Conservation (phyloP, 2,797 vertebrate species). For the Heliangelus exortis region DNA sequence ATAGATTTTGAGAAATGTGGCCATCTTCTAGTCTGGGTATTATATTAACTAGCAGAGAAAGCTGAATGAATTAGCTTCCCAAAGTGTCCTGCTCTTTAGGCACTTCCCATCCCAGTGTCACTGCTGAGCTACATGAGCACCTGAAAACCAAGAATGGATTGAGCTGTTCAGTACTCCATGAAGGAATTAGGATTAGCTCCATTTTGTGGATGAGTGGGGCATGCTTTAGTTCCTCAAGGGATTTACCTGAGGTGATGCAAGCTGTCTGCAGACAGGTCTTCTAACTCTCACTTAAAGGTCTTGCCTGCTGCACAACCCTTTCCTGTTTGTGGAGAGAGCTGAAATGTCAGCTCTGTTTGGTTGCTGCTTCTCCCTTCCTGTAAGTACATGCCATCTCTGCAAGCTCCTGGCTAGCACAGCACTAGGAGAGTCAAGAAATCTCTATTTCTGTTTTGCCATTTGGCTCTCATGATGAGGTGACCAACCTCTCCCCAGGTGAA, state of each 20-base stretch:
- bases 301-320: background rate
- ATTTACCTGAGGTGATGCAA: slow-evolving; percentile 1
- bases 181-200: slow-evolving; percentile 20
- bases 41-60: background rate
- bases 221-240: background rate
- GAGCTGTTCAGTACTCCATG: background rate
- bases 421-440: background rate
- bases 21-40: background rate
- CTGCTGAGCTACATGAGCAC: background rate
- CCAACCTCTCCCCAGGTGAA: background rate
- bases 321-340: background rate
- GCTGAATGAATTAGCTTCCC: background rate
- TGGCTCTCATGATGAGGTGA: background rate
- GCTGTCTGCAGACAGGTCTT: background rate
- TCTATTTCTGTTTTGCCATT: background rate
- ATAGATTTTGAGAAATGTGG: background rate
- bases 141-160: background rate
- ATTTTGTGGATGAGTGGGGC: background rate
- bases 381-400: background rate
- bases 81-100: background rate
- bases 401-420: background rate
- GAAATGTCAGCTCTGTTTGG: background rate
- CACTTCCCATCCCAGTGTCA: background rate
- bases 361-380: background rate
- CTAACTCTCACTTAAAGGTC: background rate